Base-by-base conservation (phyloP, 2,888 invertebrate species). In the Dynastes maya region DNA sequence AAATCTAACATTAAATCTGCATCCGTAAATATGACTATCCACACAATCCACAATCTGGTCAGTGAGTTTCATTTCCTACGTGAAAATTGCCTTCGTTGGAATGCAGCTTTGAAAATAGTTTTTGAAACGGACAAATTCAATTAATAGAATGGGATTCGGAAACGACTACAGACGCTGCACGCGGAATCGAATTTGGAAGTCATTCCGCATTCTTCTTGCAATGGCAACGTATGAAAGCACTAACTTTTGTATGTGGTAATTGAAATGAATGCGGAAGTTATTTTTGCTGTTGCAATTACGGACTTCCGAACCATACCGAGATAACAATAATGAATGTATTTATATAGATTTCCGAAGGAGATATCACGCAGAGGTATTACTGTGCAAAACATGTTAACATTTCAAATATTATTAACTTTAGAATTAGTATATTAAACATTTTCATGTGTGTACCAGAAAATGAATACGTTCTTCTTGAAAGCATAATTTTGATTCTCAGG, bases 81-180 rank as follows among this genome's bases (percentile, higher is more conserved):
- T 16, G 61, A 61, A 61, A 29, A 29, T 29, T 61, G 29, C 22
- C 61, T 61, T 22, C 61, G 29, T 61, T 61, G 22, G 16, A 61
- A 61, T 61, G 27, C 22, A 27, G 61, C 22, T 9, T 61, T 9
- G 61, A 29, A 61, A 61, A 61, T 61, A 61, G 61, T 61, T 61
- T 61, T 61, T 61, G 27, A 9, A 16, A 61, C 22, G 61, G 11
- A 27, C 61, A 61, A 51, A 70, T 70, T 70, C 70, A 70, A 70
- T 70, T 70, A 70, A 70, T 70, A 29, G 29, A 70, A 70, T 70
- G 45, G 70, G 27, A 27, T 70, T 70, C 49, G 8, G 51, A 70
- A 53, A 53, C 70, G 53, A 70, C 49, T 70, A 53, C 53, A 13
- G 70, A 27, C 49, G 9, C 8, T 16, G 61, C 61, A 22, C 29